Base-by-base conservation (phyloP, 1,140 invertebrate genomes). In the Helicoverpa zea region DNA sequence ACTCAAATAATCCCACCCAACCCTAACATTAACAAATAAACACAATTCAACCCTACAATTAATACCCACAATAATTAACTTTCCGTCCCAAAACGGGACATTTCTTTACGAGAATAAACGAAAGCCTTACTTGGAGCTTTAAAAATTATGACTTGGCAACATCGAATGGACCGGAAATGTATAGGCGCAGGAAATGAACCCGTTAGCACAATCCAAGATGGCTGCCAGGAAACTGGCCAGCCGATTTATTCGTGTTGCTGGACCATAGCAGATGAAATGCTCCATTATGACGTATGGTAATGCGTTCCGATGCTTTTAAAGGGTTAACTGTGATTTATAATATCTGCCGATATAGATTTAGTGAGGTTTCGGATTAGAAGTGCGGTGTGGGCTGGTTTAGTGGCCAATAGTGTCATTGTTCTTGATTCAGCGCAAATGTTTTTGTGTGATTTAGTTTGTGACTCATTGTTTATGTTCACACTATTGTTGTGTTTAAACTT, bases 141-240 rank as follows among this genome's bases (percentile, higher is more conserved):
- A 88, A 91, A 91, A 90, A 91, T 84, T 89, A 89, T 89, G 88
- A 89, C 81, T 89, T 89, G 86, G 90, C 90, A 89, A 82, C 87
- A 89, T 89, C 91, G 87, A 90, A 88, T 86, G 74, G 84, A 87
- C 84, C 90, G 90, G 90, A 94, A 92, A 88, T 91, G 89, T 92
- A 92, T 93, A 92, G 92, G 91, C 92, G 87, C 91, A 91, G 91
- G 92, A 95, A 94, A 94, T 94, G 92, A 93, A 94, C 90, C 89
- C 91, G 92, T 92, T 91, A 92, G 87, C 83, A 82, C 89, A 87
- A 89, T 92, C 84, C 91, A 94, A 94, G 91, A 94, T 93, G 92
- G 91, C 91, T 68, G 87, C 30, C 79, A 43, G 83, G 85, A 84
- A 84, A 82, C 70, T 76, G 73, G 74, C 11, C 70, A 47, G 81